Conservation (phyloP, 2,113 vertebrate genomes). For the Paradoxurus hermaphroditus region DNA sequence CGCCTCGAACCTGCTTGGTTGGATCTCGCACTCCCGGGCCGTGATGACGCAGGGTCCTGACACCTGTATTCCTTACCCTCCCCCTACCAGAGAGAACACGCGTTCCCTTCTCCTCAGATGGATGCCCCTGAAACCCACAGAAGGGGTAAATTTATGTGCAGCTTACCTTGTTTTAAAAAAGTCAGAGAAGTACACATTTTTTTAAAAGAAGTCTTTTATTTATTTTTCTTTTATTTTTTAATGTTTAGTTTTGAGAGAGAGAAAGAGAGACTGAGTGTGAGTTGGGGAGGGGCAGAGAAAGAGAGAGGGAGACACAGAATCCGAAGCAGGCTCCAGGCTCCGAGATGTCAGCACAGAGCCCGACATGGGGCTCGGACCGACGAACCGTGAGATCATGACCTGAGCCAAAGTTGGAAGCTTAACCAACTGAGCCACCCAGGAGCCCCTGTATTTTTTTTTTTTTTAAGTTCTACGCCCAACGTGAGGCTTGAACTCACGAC, state of each 20-base stretch:
- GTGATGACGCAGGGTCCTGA: not conserved
- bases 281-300: no score
- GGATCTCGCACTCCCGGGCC: not conserved
- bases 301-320: no score
- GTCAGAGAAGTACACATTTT: not conserved
- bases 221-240: not conserved
- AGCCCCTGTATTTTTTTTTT: no score
- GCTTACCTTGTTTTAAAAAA: not conserved
- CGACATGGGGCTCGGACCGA: no score
- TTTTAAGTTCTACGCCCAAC: not conserved
- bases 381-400: no score
- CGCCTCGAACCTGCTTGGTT: not conserved
- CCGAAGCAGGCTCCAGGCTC: no score
- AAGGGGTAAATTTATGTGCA: not conserved
- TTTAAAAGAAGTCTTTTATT: not conserved
- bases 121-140: not conserved
- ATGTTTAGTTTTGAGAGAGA: no score
- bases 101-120: not conserved
- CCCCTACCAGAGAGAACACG: not conserved
- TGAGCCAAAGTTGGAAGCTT: no score
- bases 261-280: no score
- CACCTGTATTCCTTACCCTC: not conserved
- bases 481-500: not conserved
- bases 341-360: no score
- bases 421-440: no score